Conservation (phyloP, 35 echinoderm and acorn worm genomes). For the Ptychodera flava region DNA sequence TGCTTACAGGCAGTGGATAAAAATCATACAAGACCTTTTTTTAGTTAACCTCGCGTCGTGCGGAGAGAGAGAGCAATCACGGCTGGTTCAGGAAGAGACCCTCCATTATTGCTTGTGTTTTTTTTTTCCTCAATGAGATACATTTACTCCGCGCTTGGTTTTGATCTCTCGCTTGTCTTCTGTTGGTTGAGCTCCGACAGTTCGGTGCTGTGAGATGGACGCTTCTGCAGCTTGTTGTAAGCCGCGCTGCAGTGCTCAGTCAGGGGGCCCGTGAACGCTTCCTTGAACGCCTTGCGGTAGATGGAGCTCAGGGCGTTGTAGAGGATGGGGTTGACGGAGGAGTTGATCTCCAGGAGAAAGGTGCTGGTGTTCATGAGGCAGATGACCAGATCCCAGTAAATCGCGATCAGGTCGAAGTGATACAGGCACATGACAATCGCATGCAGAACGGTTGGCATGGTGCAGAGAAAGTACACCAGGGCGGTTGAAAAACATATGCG, state of each 20-base stretch:
- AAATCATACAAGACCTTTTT: too few relatives aligned
- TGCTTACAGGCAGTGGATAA: too few relatives aligned
- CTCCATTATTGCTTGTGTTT: too few relatives aligned
- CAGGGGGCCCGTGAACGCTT: conserved; percentile 16
- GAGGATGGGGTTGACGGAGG: conserved; percentile 80
- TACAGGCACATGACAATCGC: background rate
- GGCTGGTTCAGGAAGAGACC: too few relatives aligned
- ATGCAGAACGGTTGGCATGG: background rate
- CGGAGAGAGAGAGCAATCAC: too few relatives aligned
- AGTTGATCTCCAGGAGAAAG: conserved; percentile 63
- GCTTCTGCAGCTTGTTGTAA: background rate
- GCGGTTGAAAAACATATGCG: background rate
- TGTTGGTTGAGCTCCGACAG: background rate
- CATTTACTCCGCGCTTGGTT: too few relatives aligned
- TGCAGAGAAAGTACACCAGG: background rate
- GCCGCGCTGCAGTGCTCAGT: background rate
- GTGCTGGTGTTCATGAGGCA: conserved; percentile 2
- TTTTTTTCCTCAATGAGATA: too few relatives aligned
- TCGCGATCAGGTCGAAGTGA: background rate
- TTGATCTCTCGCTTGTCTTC: too few relatives aligned
- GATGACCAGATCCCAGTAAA: background rate
- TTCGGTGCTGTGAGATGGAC: background rate
- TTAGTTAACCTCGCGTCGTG: too few relatives aligned
- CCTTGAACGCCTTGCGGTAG: conserved; percentile 60
- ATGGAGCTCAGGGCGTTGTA: conserved; percentile 79